These are phyloP conservation scores for Clitarchus hookeri DNA, from an alignment of 2,888 invertebrate species.

Conservation along the genomic window DNA sequence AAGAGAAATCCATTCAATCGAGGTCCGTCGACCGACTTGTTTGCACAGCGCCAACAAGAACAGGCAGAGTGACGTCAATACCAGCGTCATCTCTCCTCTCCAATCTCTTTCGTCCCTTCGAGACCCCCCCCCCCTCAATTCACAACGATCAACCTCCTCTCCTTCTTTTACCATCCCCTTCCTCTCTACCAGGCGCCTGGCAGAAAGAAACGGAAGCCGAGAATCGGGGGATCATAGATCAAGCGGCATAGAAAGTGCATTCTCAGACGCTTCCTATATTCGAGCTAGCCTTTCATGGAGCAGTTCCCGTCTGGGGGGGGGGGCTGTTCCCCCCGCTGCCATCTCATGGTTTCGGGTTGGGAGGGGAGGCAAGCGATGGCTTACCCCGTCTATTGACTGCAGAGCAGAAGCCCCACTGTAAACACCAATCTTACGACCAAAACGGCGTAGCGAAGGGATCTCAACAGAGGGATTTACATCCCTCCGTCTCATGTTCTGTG, in stretches of 20 bases:
- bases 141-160: neutral
- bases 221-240: neutral
- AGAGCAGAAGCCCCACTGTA: neutral
- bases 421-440: conserved; percentile 4
- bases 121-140: neutral
- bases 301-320: neutral
- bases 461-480: neutral
- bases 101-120: too few species aligned
- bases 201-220: neutral
- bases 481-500: neutral
- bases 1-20: conserved; percentile 1
- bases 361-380: neutral
- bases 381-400: conserved; percentile 10
- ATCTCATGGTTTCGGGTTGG: neutral
- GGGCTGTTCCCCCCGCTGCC: too few species aligned
- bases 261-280: neutral
- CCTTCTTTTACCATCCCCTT: neutral
- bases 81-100: neutral
- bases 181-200: neutral
- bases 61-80: neutral
- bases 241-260: conserved; percentile 14
- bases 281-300: neutral
- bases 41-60: neutral
- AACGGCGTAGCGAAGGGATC: neutral
- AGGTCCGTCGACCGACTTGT: neutral